Evolutionary conservation across 2,113 vertebrate genomes (phyloP), one percentile per base, ranked within the genome.

Genomic region (Aptenodytes patagonicus): DNA sequence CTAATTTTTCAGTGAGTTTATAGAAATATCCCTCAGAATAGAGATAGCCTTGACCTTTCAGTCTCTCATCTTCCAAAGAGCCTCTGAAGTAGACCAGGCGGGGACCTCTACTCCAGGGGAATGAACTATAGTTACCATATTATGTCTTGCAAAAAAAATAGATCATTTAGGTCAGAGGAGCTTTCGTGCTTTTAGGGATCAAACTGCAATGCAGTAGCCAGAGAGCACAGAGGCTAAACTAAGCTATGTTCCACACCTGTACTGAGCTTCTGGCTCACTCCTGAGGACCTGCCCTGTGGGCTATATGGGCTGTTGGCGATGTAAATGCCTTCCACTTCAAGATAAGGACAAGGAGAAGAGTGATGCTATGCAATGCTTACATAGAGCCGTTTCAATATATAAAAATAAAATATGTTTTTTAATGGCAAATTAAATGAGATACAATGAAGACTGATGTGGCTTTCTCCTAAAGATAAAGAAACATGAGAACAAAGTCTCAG

Each of bases 251-350:
- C 49, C 29, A 72, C 40, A 84, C 36, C 52, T 81, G 42, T 25
- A 18, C 38, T 46, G 44, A 76, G 49, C 80, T 95, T 46, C 83
- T 84, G 44, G 3, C 9, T 84, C 12, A 6, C 10, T 82, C 66
- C 36, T n/a, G 36, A 72, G 70, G 61, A 87, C n/a, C 55, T 90
- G 26, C 22, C 29, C 26, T n/a, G 11, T 32, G 21, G 34, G 36
- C 17, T 60, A 0, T n/a, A 15, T 0, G 7, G 38, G 7, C 25
- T 29, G 17, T 31, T 28, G 46, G 18, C 0, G 0, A 17, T 6
- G 28, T 9, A 84, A 85, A 79, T 28, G 3, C 38, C 29, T 68
- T 68, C 68, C 57, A 14, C 57, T 75, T 49, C 73, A 62, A 89
- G 49, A 36, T 47, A 69, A 57, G 28, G 25, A 17, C 18, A 83